Evolutionary conservation across 1,140 invertebrate species (phyloP).

Genomic region (Idris sp.): DNA sequence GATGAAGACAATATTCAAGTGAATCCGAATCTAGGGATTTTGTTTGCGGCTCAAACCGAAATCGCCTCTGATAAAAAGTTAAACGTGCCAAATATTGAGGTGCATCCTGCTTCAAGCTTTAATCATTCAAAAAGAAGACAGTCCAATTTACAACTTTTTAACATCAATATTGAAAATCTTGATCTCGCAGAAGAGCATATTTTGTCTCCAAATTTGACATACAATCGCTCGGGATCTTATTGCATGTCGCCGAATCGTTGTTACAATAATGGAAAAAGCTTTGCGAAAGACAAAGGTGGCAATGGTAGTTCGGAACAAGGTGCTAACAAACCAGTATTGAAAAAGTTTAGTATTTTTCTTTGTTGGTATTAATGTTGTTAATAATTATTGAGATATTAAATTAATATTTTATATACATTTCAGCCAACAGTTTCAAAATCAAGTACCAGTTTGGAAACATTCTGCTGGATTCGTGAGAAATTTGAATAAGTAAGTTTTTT

Average conservation of each 20-base stretch:
- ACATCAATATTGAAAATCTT: constrained; percentile 5
- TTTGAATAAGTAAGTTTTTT: too few species aligned
- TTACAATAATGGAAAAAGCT: constrained; percentile 11
- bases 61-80: not conserved
- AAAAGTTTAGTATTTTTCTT: too few species aligned
- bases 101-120: not conserved
- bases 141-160: constrained; percentile 6
- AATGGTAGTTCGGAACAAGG: not conserved
- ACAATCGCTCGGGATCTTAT: constrained; percentile 52
- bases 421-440: too few species aligned
- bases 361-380: too few species aligned
- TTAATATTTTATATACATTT: too few species aligned
- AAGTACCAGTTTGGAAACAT: too few species aligned
- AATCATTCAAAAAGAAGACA: not conserved
- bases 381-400: too few species aligned
- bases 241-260: constrained; percentile 65
- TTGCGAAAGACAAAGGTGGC: not conserved
- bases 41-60: not conserved
- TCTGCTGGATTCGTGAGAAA: too few species aligned
- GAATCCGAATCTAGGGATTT: constrained; percentile 9
- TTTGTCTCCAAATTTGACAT: constrained; percentile 69
- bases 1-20: constrained; percentile 64
- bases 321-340: not conserved
- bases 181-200: constrained; percentile 27
- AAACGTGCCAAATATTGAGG: constrained; percentile 7